A percentile compares a stretch with the other conserved stretches of the same genome.
These are phyloP conservation scores for Ctenodactylus gundi DNA, from an alignment of 2,113 vertebrate species.

Conservation along the genomic window DNA sequence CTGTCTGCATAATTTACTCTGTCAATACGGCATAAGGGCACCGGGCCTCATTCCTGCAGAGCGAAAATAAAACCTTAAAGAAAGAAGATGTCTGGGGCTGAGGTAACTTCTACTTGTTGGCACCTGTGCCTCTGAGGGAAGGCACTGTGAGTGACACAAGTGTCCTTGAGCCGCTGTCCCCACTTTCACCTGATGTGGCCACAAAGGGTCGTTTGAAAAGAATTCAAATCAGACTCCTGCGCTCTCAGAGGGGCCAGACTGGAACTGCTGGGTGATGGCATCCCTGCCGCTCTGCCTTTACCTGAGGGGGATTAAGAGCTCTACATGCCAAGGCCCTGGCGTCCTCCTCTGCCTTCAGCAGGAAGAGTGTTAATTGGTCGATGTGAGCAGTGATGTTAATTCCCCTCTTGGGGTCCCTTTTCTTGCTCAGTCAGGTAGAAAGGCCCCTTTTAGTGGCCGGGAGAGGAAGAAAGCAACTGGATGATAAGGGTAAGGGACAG, in stretches of 20 bases:
- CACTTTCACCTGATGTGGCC: too few relatives aligned
- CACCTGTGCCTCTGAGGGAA: conserved; percentile 59
- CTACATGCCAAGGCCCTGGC: conserved; percentile 72
- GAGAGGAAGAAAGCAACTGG: conserved; percentile 72
- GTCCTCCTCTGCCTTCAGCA: conserved; percentile 76
- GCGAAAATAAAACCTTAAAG: conserved; percentile 66
- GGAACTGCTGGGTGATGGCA: too few relatives aligned
- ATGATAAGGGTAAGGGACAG: conserved; percentile 78
- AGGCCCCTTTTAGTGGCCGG: conserved; percentile 74
- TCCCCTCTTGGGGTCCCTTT: conserved; percentile 76
- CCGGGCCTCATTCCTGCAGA: conserved; percentile 49
- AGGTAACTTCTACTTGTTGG: conserved; percentile 55
- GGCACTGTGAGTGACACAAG: conserved; percentile 62
- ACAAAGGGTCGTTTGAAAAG: conserved; percentile 72
- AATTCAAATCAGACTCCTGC: conserved; percentile 72
- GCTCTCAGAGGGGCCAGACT: too few relatives aligned
- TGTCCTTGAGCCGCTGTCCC: too few relatives aligned
- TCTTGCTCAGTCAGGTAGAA: conserved; percentile 80
- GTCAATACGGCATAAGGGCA: conserved; percentile 48
- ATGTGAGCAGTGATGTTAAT: conserved; percentile 76
- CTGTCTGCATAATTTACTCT: conserved; percentile 74
- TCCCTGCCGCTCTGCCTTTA: conserved; percentile 77
- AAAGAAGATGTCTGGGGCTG: conserved; percentile 65
- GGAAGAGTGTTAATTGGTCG: conserved; percentile 79
- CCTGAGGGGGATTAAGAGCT: conserved; percentile 77